Conservation (phyloP, 1,140 invertebrate species). For the Sweltsa coloradensis region DNA sequence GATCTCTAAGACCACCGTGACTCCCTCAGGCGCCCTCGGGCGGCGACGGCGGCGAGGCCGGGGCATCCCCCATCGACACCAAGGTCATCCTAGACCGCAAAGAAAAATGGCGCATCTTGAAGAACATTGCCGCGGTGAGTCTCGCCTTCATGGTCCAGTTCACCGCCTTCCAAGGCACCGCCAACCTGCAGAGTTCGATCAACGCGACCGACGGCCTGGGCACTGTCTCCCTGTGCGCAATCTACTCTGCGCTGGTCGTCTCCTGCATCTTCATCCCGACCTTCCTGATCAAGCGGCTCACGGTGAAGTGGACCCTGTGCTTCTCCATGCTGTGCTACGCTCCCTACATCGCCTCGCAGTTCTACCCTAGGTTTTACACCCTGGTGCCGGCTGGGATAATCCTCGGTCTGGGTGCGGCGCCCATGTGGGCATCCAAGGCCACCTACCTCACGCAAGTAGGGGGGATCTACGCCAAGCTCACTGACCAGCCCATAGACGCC, state of each 20-base stretch:
- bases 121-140: conserved; percentile 76
- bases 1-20: conserved; percentile 20
- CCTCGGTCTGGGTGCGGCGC: conserved; percentile 83
- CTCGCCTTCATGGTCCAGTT: conserved; percentile 86
- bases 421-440: conserved; percentile 93
- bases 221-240: conserved; percentile 69
- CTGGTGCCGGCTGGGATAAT: conserved; percentile 83
- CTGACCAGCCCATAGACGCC: conserved; percentile 73
- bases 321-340: conserved; percentile 84
- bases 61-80: conserved; percentile 46
- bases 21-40: conserved; percentile 9
- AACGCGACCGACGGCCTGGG: conserved; percentile 72
- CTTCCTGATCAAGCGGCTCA: conserved; percentile 74
- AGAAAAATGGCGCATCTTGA: conserved; percentile 78
- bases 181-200: conserved; percentile 79
- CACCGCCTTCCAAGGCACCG: conserved; percentile 81
- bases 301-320: conserved; percentile 91
- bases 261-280: conserved; percentile 90
- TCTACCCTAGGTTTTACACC: conserved; percentile 79
- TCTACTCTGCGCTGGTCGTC: conserved; percentile 79
- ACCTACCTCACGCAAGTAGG: conserved; percentile 89
- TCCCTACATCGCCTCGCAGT: conserved; percentile 86
- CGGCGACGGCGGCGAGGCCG: conserved; percentile 38
- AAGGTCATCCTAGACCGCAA: conserved; percentile 62
- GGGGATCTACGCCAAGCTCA: conserved; percentile 75